These are phyloP conservation scores for Microcebus lehilahytsara DNA, from an alignment of 2,113 vertebrate species.

Conservation along the genomic window DNA sequence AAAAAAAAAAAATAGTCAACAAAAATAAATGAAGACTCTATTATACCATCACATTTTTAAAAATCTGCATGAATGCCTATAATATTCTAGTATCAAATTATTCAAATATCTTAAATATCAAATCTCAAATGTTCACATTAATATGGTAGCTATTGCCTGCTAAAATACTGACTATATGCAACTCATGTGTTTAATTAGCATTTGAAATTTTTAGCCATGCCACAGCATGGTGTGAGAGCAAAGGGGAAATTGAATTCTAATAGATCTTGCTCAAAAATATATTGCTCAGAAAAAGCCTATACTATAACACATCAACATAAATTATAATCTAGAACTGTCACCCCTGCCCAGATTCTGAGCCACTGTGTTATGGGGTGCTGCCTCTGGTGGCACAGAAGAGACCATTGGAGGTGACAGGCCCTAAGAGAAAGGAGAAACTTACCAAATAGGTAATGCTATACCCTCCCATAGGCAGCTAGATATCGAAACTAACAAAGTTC, in stretches of 20 bases:
- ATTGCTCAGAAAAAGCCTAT: background rate
- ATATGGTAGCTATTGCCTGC: background rate
- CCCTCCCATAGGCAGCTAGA: background rate
- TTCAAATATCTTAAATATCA: slow-evolving; percentile 1
- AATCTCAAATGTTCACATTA: slow-evolving; percentile 23
- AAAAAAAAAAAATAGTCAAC: too few relatives aligned
- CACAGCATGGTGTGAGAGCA: background rate
- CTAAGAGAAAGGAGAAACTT: background rate
- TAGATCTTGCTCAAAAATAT: background rate
- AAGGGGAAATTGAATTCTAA: slow-evolving; percentile 13
- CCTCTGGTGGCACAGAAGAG: background rate
- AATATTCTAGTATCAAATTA: slow-evolving; percentile 1
- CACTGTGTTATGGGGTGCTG: background rate
- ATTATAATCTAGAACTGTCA: background rate
- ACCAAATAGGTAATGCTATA: background rate
- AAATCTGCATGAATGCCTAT: slow-evolving; percentile 2
- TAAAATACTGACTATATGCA: slow-evolving; percentile 10
- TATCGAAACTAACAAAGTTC: background rate
- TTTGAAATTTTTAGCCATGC: slow-evolving; percentile 20
- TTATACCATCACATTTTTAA: background rate
- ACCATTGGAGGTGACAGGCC: background rate
- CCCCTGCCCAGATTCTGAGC: background rate
- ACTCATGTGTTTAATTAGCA: background rate
- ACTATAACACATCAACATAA: background rate
- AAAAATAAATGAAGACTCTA: slow-evolving; percentile 15